These are phyloP conservation scores for Pristionchus exspectatus DNA, from an alignment of 2,888 invertebrate genomes.

Conservation along the genomic window DNA sequence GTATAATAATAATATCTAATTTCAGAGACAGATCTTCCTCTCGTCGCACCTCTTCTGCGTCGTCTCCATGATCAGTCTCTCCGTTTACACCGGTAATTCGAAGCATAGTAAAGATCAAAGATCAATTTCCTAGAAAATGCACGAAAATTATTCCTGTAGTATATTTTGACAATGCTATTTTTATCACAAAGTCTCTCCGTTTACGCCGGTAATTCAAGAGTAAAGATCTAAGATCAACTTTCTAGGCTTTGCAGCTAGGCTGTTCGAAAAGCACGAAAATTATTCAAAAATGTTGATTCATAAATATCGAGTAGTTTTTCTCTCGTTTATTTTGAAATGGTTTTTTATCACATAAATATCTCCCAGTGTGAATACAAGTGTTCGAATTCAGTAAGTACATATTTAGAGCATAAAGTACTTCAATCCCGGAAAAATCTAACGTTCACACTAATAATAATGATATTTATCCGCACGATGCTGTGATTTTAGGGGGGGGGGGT, in stretches of 20 bases:
- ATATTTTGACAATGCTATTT: too few relatives aligned
- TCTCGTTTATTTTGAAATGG: background rate
- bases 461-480: too few relatives aligned
- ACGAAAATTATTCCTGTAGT: too few relatives aligned
- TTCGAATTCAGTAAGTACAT: too few relatives aligned
- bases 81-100: background rate
- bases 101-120: background rate
- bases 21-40: constrained; percentile 25
- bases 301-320: background rate
- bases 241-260: too few relatives aligned
- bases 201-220: background rate
- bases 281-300: background rate
- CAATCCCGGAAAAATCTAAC: too few relatives aligned
- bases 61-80: constrained; percentile 14
- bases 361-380: background rate
- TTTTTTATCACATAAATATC: background rate
- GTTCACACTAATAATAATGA: too few relatives aligned
- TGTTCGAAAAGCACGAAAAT: background rate
- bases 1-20: background rate
- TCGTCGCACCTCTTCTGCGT: constrained; percentile 15
- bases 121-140: background rate
- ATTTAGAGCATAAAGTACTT: too few relatives aligned
- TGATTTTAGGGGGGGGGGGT: too few relatives aligned
- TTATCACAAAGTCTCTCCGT: too few relatives aligned
- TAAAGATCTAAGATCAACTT: background rate